Conservation (phyloP, 2,797 vertebrate genomes). For the Danio choprae region DNA sequence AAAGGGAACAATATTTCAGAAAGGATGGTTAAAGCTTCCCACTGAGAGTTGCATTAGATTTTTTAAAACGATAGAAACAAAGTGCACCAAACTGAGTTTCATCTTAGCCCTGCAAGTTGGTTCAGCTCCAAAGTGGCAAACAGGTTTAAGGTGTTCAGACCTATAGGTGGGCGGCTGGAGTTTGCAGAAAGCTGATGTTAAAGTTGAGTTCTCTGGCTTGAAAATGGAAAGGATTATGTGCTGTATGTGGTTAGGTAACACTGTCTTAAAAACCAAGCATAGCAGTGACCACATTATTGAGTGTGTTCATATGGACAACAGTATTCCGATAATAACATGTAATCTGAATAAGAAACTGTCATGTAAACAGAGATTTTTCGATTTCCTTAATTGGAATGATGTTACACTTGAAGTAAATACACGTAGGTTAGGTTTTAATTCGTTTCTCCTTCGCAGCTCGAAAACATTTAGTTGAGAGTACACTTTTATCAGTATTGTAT, state of each 20-base stretch:
- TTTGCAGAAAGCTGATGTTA: conserved; percentile 6
- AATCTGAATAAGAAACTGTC: too few relatives aligned
- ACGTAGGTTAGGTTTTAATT: too few relatives aligned
- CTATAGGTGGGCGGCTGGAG: not conserved
- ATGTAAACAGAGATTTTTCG: too few relatives aligned
- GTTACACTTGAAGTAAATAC: too few relatives aligned
- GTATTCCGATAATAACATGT: too few relatives aligned
- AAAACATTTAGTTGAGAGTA: too few relatives aligned
- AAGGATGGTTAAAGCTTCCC: not conserved
- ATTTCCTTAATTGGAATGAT: too few relatives aligned
- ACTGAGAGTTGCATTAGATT: not conserved
- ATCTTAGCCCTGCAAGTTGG: not conserved
- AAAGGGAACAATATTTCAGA: not conserved
- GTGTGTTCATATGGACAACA: too few relatives aligned
- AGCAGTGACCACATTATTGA: not conserved
- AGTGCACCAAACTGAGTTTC: not conserved
- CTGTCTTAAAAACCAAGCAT: conserved; percentile 7
- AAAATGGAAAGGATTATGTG: conserved; percentile 51
- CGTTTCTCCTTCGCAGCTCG: too few relatives aligned
- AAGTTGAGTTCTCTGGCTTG: conserved; percentile 9
- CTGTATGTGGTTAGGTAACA: conserved; percentile 32
- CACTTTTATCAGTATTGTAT: too few relatives aligned
- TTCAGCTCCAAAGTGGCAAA: conserved; percentile 16
- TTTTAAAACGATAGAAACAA: not conserved
- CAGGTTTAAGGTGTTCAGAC: conserved; percentile 1